These are phyloP conservation scores for Solenopsis fugax DNA, from an alignment of 1,140 invertebrate species.

Conservation along the genomic window DNA sequence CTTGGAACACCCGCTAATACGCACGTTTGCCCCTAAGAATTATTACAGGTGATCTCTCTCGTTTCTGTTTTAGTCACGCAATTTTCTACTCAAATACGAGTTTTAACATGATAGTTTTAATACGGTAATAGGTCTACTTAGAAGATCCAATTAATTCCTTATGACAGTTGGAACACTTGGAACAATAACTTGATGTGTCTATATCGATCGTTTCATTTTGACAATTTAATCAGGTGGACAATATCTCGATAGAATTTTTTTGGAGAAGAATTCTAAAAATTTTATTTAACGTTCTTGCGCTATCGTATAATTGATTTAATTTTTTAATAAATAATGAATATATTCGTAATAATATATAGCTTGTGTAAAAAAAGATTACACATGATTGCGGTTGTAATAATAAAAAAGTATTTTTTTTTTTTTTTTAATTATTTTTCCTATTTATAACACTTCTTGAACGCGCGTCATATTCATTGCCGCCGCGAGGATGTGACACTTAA, in stretches of 20 bases:
- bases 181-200: neutral
- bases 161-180: neutral
- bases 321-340: neutral
- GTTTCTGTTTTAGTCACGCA: neutral
- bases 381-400: neutral
- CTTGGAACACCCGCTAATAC: slow-evolving; percentile 36
- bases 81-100: neutral
- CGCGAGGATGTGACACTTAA: neutral
- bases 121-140: neutral
- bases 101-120: neutral
- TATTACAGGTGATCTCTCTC: slow-evolving; percentile 22
- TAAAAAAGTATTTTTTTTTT: neutral
- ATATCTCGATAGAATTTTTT: neutral
- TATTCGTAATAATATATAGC: neutral
- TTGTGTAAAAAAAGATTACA: neutral
- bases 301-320: neutral
- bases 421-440: neutral
- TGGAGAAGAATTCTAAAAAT: neutral
- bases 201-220: neutral
- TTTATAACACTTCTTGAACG: neutral
- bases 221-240: neutral
- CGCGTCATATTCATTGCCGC: neutral
- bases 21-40: neutral
- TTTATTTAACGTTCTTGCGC: neutral
- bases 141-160: neutral